phyloP scores from a whole-genome alignment of 2,113 vertebrate genomes.

The Poecilia latipinna region DNA sequence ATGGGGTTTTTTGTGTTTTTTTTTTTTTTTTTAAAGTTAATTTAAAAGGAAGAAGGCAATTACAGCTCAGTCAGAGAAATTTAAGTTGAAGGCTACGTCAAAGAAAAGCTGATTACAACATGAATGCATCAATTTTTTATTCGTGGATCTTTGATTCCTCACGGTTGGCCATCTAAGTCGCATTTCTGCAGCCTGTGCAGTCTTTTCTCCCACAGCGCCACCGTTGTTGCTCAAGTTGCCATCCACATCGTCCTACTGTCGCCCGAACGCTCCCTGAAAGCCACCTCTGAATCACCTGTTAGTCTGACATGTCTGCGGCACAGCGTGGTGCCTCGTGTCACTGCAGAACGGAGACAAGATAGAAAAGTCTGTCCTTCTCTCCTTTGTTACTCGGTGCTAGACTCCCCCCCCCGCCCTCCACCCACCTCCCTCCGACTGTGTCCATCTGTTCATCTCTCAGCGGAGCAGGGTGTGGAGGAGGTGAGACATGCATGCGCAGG shows the following conservation, averaged over 20 bases:
- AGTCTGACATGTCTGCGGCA: conserved; percentile 57
- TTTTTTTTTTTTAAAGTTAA: too few relatives aligned
- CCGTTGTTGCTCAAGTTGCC: conserved; percentile 48
- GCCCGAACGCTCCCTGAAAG: conserved; percentile 29
- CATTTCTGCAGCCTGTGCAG: conserved; percentile 26
- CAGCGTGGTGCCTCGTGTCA: conserved; percentile 46
- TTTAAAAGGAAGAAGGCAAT: too few relatives aligned
- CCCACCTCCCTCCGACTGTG: conserved; percentile 46
- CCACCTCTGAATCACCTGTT: conserved; percentile 66
- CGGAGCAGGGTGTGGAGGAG: conserved; percentile 67
- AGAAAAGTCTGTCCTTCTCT: conserved; percentile 42
- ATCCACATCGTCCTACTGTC: conserved; percentile 65
- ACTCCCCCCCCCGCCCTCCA: conserved; percentile 24
- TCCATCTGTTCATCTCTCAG: conserved; percentile 75
- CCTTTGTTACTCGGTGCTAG: conserved; percentile 53
- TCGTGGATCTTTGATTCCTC: background rate
- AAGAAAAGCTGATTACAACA: background rate
- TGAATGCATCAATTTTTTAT: background rate
- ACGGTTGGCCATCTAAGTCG: conserved; percentile 25
- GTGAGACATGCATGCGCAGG: conserved; percentile 58
- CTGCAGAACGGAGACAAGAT: conserved; percentile 30
- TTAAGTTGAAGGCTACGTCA: too few relatives aligned
- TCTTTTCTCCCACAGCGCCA: conserved; percentile 33
- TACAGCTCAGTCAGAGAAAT: too few relatives aligned
- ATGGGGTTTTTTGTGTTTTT: too few relatives aligned